These are phyloP conservation scores for Distichodus sexfasciatus DNA, from an alignment of 2,797 vertebrate species.

Conservation along the genomic window DNA sequence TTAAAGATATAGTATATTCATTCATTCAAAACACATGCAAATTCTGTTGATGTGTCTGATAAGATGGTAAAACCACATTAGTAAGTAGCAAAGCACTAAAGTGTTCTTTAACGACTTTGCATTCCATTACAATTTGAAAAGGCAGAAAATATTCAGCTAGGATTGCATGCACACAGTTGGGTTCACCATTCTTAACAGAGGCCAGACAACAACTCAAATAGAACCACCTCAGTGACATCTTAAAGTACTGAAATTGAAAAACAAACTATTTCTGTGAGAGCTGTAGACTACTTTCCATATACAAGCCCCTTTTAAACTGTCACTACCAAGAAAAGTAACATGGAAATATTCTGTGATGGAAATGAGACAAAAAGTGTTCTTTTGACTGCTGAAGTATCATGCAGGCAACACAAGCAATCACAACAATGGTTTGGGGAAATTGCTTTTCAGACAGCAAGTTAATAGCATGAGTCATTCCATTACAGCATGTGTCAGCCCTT, in stretches of 20 bases:
- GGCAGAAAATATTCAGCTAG: no score
- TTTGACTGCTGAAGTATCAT: not conserved
- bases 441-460: constrained; percentile 13
- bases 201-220: not conserved
- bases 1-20: no score
- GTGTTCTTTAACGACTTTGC: no score
- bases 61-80: no score
- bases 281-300: not conserved
- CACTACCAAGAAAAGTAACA: not conserved
- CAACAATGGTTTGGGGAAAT: not conserved
- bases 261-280: not conserved
- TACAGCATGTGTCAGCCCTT: constrained; percentile 2
- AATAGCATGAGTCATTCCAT: constrained; percentile 12
- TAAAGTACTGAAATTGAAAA: not conserved
- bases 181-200: no score
- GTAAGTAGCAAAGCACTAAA: no score
- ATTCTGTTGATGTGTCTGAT: no score
- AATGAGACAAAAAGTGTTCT: not conserved
- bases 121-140: no score
- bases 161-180: no score
- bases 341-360: not conserved
- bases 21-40: no score
- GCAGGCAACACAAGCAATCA: not conserved
- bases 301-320: not conserved
- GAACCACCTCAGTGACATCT: not conserved